phyloP scores from a whole-genome alignment of 2,113 vertebrate genomes.

The Seriola aureovittata region DNA sequence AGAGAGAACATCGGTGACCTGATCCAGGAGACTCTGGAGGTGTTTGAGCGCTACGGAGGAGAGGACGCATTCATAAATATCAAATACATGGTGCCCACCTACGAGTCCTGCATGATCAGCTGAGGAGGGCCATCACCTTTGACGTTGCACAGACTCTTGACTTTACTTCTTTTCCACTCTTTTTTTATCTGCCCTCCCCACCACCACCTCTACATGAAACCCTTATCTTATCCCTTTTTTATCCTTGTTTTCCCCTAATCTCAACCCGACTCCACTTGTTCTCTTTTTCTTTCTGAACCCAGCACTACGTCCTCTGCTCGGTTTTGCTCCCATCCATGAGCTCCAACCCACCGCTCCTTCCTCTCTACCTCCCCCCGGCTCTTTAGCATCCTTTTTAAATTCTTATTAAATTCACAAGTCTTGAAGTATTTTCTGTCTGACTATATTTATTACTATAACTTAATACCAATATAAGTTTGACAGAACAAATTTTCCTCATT shows the following conservation, averaged over 20 bases:
- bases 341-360: background rate
- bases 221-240: conserved; percentile 14
- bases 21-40: conserved; percentile 93
- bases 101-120: conserved; percentile 90
- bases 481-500: conserved; percentile 8
- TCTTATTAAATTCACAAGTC: conserved; percentile 12
- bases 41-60: conserved; percentile 92
- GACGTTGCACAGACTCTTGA: conserved; percentile 17
- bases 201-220: background rate
- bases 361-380: background rate
- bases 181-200: background rate
- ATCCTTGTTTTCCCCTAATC: background rate
- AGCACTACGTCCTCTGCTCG: background rate
- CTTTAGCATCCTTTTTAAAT: background rate
- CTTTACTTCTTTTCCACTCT: background rate
- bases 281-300: conserved; percentile 4
- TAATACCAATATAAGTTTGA: background rate
- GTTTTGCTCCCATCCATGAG: too few relatives aligned
- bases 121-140: conserved; percentile 40
- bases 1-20: conserved; percentile 92
- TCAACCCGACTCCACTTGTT: background rate
- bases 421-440: conserved; percentile 1
- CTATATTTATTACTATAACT: background rate
- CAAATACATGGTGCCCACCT: conserved; percentile 98
- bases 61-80: conserved; percentile 94